Evolutionary conservation across 2,888 invertebrate genomes (phyloP), one percentile per base, ranked within the genome.

Genomic region (Yponomeuta cagnagella): DNA sequence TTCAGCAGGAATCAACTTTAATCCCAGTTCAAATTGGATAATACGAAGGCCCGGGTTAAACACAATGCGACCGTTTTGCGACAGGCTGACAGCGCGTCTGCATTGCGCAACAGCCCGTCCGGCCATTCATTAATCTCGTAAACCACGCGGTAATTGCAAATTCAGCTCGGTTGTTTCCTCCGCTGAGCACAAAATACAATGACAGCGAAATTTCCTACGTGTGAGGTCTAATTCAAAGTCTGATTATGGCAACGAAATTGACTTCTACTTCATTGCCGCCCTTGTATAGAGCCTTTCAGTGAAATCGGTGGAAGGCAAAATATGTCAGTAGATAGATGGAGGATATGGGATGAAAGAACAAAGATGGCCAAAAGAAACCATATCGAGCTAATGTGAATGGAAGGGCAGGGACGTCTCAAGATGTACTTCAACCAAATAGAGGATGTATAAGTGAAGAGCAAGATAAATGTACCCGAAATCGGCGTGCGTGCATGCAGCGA

Each of bases 81-180:
- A 43, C 43, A 43, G 43, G 43, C 43, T 69, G 52, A 69, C 52
- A 69, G 63, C 63, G 23, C n/a, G n/a, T 33, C 63, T 37, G 69
- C 69, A 69, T 69, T 69, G 69, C 69, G 69, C 63, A 69, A 69
- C 63, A 30, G 37, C 64, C 52, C 52, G 52, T 30, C 65, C 67
- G 52, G 69, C 69, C 69, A 69, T 69, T 63, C 63, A 63, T 69
- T 68, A 33, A 69, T 63, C 69, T 69, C 63, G 48, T 37, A 8
- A 63, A 63, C 69, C 33, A 10, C 43, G 10, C 65, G 33, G 65
- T 33, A 67, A 37, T 67, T 37, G 43, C 12, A 43, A 37, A n/a
- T 43, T 67, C 12, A 43, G n/a, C 67, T 37, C n/a, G 10, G 15
- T 10, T 33, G 15, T n/a, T 64, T 23, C 12, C 23, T 3, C 30